Evolutionary conservation across 2,113 vertebrate genomes (phyloP).

Genomic region (Lasiurus cinereus): DNA sequence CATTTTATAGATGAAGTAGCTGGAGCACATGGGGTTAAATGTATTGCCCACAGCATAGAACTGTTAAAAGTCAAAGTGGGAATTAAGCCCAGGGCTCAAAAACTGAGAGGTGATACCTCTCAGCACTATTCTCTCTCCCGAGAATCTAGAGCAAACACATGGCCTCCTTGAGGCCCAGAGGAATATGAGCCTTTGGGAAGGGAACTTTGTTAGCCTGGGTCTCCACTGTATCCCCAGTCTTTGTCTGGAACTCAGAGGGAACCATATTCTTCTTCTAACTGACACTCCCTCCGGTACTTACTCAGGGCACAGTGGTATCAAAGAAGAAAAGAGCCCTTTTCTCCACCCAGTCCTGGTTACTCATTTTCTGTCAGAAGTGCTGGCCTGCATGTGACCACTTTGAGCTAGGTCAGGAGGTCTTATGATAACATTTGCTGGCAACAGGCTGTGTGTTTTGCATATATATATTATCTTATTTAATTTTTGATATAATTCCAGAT

Average conservation of each 20-base stretch:
- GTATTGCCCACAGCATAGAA: neutral
- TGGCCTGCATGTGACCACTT: neutral
- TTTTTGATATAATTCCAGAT: neutral
- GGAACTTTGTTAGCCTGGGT: neutral
- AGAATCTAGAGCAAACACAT: neutral
- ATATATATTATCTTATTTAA: neutral
- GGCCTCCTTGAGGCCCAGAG: neutral
- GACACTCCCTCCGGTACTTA: neutral
- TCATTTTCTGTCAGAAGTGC: neutral
- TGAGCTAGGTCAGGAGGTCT: neutral
- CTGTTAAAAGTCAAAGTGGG: neutral
- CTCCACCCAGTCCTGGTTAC: neutral
- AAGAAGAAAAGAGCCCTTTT: neutral
- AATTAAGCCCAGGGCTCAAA: neutral
- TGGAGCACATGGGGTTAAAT: neutral
- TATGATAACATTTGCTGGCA: neutral
- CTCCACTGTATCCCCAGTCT: neutral
- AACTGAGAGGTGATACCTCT: neutral
- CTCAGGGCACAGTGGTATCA: neutral
- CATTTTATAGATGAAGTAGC: neutral
- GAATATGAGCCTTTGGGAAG: neutral
- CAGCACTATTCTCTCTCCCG: neutral
- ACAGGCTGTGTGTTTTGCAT: neutral
- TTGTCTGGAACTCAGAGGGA: neutral
- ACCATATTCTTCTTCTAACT: neutral